phyloP scores from a whole-genome alignment of 2,888 invertebrate genomes.

The Pelosia muscerda region DNA sequence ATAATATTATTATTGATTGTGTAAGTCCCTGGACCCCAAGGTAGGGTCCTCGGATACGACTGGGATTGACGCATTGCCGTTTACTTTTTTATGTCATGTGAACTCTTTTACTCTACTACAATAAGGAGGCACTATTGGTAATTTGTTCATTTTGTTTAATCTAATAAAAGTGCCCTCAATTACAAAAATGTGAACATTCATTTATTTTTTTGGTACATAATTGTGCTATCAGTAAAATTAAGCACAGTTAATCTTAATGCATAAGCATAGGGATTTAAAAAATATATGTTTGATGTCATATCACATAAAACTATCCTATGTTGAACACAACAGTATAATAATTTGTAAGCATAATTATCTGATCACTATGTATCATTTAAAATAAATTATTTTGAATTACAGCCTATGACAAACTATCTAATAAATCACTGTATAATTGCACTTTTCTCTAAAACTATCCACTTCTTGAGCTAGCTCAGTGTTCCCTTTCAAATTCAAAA shows the following conservation, averaged over 20 bases:
- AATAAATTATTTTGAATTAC: background rate
- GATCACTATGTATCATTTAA: background rate
- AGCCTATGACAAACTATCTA: slow-evolving; percentile 41
- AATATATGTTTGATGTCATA: too few species aligned
- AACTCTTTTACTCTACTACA: background rate
- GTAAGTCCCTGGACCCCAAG: too few species aligned
- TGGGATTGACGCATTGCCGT: too few species aligned
- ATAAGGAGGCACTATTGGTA: background rate
- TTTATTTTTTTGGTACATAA: background rate
- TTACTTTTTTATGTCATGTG: background rate
- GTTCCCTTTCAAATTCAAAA: slow-evolving; percentile 82
- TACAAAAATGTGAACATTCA: slow-evolving; percentile 1
- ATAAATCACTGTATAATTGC: slow-evolving; percentile 62
- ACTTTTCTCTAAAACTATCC: slow-evolving; percentile 65
- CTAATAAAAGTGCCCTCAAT: background rate
- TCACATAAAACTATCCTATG: background rate
- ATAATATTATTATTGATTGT: background rate
- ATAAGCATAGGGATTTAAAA: background rate
- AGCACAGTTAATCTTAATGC: background rate
- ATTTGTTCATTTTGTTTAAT: background rate
- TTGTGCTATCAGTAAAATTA: background rate
- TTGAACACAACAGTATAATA: background rate
- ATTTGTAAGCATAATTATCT: background rate
- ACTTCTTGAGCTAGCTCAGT: slow-evolving; percentile 65
- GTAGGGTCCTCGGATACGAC: too few species aligned